Conservation (phyloP, 2,113 vertebrate genomes). For the Haplochromis vanheusdeni region DNA sequence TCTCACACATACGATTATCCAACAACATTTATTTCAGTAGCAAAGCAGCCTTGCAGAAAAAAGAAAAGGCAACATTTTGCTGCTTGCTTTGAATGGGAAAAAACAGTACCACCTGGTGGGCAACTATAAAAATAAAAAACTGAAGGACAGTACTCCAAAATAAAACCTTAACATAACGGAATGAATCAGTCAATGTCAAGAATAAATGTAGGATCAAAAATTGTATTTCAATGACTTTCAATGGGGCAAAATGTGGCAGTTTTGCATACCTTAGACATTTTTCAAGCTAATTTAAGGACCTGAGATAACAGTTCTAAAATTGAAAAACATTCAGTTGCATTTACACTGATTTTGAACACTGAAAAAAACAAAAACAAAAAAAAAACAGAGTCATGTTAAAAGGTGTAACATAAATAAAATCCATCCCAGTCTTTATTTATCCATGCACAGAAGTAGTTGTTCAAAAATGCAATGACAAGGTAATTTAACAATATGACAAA, state of each 20-base stretch:
- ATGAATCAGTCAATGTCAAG: not conserved
- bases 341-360: not conserved
- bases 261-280: not conserved
- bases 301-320: not conserved
- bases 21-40: not conserved
- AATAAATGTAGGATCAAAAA: not conserved
- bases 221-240: not conserved
- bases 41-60: not conserved
- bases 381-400: not conserved
- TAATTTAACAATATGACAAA: conserved; percentile 32
- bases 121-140: not conserved
- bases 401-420: conserved; percentile 21
- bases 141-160: not conserved
- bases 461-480: conserved; percentile 28
- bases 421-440: conserved; percentile 37
- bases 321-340: not conserved
- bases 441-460: conserved; percentile 41
- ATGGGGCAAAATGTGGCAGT: not conserved
- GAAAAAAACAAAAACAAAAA: rapidly evolving
- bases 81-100: not conserved
- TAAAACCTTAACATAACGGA: not conserved
- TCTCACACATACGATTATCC: not conserved
- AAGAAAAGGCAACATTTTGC: not conserved
- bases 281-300: not conserved
- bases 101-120: not conserved